Evolutionary conservation across 30 jellyfish, hydroid and myxozoan species (phyloP).

Genomic region (Aurelia aurita): DNA sequence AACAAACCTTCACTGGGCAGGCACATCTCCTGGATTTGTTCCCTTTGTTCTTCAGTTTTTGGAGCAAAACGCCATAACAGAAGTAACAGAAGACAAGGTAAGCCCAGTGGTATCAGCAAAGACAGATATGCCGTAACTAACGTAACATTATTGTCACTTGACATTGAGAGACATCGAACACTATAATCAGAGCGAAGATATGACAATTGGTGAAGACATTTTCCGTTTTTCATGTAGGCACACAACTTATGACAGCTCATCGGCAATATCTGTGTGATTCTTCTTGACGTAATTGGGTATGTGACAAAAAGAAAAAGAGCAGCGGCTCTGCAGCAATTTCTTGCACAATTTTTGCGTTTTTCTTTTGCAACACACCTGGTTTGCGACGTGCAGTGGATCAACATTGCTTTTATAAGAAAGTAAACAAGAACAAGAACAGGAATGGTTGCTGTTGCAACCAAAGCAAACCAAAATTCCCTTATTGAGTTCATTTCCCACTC

Average conservation of each 20-base stretch:
- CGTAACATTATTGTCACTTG: not conserved
- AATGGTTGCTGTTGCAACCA: slow-evolving; percentile 34
- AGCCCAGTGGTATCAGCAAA: slow-evolving; percentile 37
- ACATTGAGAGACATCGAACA: slow-evolving; percentile 8
- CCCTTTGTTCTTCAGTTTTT: not conserved
- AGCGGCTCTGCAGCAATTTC: not conserved
- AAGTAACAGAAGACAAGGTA: slow-evolving; percentile 17
- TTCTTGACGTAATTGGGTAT: slow-evolving; percentile 50
- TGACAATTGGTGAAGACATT: slow-evolving; percentile 21
- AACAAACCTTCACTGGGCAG: not conserved
- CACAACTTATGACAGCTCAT: slow-evolving; percentile 38
- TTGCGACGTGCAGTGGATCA: not conserved
- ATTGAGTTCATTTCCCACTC: slow-evolving; percentile 28
- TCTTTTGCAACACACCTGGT: not conserved
- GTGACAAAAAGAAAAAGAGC: slow-evolving; percentile 60
- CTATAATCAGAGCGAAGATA: slow-evolving; percentile 56
- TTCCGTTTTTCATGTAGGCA: not conserved
- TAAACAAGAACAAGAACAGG: slow-evolving; percentile 26
- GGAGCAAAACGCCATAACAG: not conserved
- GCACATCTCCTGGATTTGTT: too few species aligned
- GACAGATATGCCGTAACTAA: slow-evolving; percentile 14
- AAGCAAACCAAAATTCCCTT: slow-evolving; percentile 40
- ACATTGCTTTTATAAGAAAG: slow-evolving; percentile 10
- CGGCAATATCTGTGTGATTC: slow-evolving; percentile 46
- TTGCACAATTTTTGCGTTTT: not conserved